Evolutionary conservation across 2,797 vertebrate genomes (phyloP), one percentile per base, ranked within the genome.

Genomic region (Artibeus jamaicensis): DNA sequence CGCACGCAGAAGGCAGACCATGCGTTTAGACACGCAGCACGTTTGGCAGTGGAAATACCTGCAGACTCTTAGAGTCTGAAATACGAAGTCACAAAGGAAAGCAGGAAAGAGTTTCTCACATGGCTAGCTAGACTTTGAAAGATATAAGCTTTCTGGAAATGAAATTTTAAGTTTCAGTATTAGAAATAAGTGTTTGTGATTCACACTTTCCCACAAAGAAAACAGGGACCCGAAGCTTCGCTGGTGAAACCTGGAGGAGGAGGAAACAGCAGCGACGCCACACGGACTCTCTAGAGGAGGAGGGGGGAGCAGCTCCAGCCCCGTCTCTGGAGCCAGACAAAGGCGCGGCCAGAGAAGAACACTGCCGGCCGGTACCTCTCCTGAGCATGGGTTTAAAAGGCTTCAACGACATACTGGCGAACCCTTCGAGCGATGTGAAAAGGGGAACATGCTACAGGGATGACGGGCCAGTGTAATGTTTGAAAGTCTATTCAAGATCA

Each of bases 41-140:
- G 29, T 8, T 9, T 19, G 21, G 9, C 2, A 9, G 12, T 7
- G 46, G 39, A 32, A 46, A 29, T 3, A 15, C 22, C 39, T 37
- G 32, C 4, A 22, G 14, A 2, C 2, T 26, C 44, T 8, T 2
- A 70, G 34, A 34, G 18, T 2, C 3, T 2, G 6, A 70, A 57
- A 21, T 7, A 32, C 2, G 24, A 12, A 29, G 39, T 46, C 77
- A 15, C 59, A 2, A 37, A 71, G 15, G 15, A 10, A 32, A 46
- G 46, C 59, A 39, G 44, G 44, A 22, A 12, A 34, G 59, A 11
- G 48, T 46, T 15, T 37, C 48, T 34, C 77, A 81, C 19, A 15
- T 12, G 12, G 16, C 24, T 9, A 4, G 70, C 37, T 12, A 42
- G 34, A 44, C 67, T 50, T 29, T 18, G 70, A 26, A 88, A 89